Evolutionary conservation across 2,113 vertebrate species (phyloP).

Genomic region (Felis catus): DNA sequence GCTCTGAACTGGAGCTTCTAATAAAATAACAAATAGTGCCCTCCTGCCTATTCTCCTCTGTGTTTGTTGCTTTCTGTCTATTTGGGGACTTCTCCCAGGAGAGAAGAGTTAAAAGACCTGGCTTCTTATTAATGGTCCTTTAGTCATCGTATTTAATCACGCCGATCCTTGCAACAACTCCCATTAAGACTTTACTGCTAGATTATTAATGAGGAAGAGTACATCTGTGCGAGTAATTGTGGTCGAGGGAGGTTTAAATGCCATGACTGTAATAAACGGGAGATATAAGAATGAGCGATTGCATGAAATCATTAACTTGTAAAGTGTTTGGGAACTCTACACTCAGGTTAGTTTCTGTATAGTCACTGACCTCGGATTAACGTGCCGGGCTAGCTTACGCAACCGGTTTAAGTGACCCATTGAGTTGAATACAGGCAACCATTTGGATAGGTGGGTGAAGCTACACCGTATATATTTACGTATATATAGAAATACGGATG

Average conservation of each 20-base stretch:
- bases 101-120: slow-evolving; percentile 53
- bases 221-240: background rate
- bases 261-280: slow-evolving; percentile 32
- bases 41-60: background rate
- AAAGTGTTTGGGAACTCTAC: background rate
- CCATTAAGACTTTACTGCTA: slow-evolving; percentile 63
- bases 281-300: slow-evolving; percentile 33
- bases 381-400: background rate
- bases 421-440: background rate
- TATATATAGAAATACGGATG: background rate
- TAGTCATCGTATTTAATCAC: slow-evolving; percentile 71
- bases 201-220: slow-evolving; percentile 59
- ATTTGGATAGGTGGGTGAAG: background rate
- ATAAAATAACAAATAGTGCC: background rate
- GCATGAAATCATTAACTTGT: slow-evolving; percentile 42
- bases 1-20: background rate
- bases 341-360: background rate
- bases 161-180: slow-evolving; percentile 42
- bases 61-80: slow-evolving; percentile 48
- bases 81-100: slow-evolving; percentile 51
- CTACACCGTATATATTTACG: background rate
- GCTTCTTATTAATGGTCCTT: slow-evolving; percentile 68
- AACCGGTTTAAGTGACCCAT: background rate
- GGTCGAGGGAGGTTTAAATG: slow-evolving; percentile 64
- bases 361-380: background rate